Evolutionary conservation across 37 sponge, comb jelly and placozoan species (phyloP).

Genomic region (Hormiphora californensis): DNA sequence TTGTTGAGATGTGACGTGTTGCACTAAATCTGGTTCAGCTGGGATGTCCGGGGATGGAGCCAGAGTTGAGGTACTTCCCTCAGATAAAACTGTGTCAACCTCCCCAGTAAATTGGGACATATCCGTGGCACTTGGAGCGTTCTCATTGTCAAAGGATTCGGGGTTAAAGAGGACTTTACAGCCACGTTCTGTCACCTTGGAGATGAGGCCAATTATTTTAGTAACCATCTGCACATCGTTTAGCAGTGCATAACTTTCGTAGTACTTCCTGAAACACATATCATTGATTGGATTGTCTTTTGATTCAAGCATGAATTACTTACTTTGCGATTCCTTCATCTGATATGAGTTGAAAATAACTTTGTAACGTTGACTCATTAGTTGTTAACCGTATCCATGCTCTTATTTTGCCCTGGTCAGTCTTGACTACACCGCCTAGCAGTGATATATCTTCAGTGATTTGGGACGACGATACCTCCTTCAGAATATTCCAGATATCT

Average conservation of each 20-base stretch:
- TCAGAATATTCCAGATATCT: constrained; percentile 24
- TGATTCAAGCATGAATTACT: neutral
- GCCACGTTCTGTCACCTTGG: neutral
- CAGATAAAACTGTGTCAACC: neutral
- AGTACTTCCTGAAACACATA: constrained; percentile 29
- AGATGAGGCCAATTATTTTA: neutral
- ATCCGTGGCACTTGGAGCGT: neutral
- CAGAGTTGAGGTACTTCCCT: neutral
- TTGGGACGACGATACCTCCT: neutral
- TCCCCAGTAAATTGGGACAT: neutral
- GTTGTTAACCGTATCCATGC: constrained; percentile 80
- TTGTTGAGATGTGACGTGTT: too few species aligned
- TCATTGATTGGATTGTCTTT: neutral
- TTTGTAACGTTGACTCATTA: constrained; percentile 88
- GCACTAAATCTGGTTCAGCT: too few species aligned
- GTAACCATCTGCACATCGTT: neutral
- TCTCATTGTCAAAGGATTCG: constrained; percentile 17
- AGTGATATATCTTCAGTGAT: constrained; percentile 20
- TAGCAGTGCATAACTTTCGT: neutral
- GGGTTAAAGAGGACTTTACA: constrained; percentile 49
- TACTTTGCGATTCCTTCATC: constrained; percentile 56
- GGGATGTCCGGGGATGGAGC: neutral
- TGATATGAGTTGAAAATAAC: constrained; percentile 77
- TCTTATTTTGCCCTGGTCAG: constrained; percentile 68
- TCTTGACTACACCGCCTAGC: constrained; percentile 77